These are phyloP conservation scores for Baryphthengus martii DNA, from an alignment of 2,113 vertebrate species.

Conservation along the genomic window DNA sequence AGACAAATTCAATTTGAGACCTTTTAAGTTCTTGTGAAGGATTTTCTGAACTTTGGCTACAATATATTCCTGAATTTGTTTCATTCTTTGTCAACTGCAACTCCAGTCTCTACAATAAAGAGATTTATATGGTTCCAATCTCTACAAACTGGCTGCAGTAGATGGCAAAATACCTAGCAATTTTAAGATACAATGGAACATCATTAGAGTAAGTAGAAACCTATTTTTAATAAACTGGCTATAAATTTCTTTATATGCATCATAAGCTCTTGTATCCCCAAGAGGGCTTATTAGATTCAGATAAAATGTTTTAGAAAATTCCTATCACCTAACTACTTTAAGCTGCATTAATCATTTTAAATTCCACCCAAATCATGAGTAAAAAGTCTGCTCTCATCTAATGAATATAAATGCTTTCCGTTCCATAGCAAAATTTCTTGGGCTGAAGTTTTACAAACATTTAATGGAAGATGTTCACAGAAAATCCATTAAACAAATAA, in stretches of 20 bases:
- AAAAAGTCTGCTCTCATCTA: conserved; percentile 49
- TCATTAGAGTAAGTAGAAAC: conserved; percentile 39
- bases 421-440: conserved; percentile 52
- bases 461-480: conserved; percentile 15
- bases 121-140: not conserved
- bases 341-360: conserved; percentile 69
- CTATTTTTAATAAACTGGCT: conserved; percentile 64
- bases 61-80: not conserved
- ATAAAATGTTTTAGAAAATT: conserved; percentile 65
- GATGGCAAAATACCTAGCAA: not conserved
- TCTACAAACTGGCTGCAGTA: not conserved
- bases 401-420: conserved; percentile 62
- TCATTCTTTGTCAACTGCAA: not conserved
- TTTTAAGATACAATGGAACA: conserved; percentile 8
- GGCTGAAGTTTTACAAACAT: conserved; percentile 56
- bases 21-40: not conserved
- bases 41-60: not conserved
- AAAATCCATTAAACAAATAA: conserved; percentile 64
- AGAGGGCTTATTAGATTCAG: conserved; percentile 62
- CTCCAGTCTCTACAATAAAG: not conserved
- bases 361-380: conserved; percentile 53
- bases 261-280: conserved; percentile 56
- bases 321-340: conserved; percentile 51
- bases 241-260: conserved; percentile 41
- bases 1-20: not conserved